Evolutionary conservation across 2,797 vertebrate species (phyloP), one percentile per base, ranked within the genome.

Genomic region (Liparis tanakae): DNA sequence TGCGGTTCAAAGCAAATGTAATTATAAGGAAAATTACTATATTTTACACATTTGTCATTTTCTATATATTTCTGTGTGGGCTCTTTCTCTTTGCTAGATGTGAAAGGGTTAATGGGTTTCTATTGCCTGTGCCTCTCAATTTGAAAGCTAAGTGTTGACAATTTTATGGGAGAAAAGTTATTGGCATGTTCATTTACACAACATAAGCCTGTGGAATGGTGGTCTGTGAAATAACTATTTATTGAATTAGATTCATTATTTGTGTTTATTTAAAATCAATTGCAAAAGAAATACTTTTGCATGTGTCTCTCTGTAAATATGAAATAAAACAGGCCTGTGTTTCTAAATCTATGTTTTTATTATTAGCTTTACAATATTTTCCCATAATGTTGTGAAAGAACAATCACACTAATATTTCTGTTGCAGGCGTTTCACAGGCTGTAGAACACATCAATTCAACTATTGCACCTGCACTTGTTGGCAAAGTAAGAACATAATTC

Each of bases 381-480:
- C 34, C 15, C 4, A 1, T 50, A 22, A 59, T 65, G 17, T 57
- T 61, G 14, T 18, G 4, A 48, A 59, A 64, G 0, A 70, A 30
- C 57, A 10, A 69, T 72, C 4, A n/a, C 15, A 8, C 30, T 70
- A 0, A 48, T 79, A 10, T 85, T n/a, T 80, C 37, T 51, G 7
- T 76, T 30, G 20, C 91, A 99, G 98, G 98, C 93, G 97, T 99
- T 79, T 95, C 94, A 86, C 94, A 97, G 94, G 98, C 98, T 91
- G 97, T 99, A 88, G 95, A 95, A 81, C 93, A 99, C 93, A 94
- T 99, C 86, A 98, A 99, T 94, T 96, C 96, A 89, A 93, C 91
- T 69, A 96, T 99, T 94, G 97, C 95, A 60, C 96, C 97, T 86
- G 95, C 95, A 82, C 95, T 99, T 89, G 72, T 98, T 93, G 95